phyloP scores from a whole-genome alignment of 2,888 invertebrate species.

The Dynastes maya region DNA sequence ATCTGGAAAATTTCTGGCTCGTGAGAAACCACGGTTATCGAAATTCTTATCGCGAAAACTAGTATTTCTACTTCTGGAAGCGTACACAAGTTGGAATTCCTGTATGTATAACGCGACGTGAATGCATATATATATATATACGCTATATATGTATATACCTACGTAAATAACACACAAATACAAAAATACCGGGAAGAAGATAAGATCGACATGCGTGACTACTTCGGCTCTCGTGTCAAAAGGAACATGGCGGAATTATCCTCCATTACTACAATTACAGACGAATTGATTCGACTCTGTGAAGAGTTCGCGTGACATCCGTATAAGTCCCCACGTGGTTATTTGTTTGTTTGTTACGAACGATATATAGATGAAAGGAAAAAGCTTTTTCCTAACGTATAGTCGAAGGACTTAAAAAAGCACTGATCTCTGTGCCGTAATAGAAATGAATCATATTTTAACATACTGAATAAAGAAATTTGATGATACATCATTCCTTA shows the following conservation, averaged over 20 bases:
- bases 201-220: constrained; percentile 68
- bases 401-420: no score
- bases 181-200: constrained; percentile 56
- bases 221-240: constrained; percentile 66
- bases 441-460: no score
- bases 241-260: constrained; percentile 65
- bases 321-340: constrained; percentile 35
- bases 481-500: no score
- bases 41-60: constrained; percentile 53
- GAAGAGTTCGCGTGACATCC: constrained; percentile 44
- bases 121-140: no score
- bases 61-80: constrained; percentile 53
- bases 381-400: no score
- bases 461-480: no score
- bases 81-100: constrained; percentile 53
- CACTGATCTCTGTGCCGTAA: no score
- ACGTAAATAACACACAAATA: constrained; percentile 53
- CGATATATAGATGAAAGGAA: background rate
- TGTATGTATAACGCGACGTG: constrained; percentile 44
- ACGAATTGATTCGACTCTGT: constrained; percentile 58
- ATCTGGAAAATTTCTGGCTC: constrained; percentile 12
- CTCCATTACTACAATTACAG: constrained; percentile 59
- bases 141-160: background rate
- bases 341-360: constrained; percentile 28
- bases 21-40: background rate